phyloP scores from a whole-genome alignment of 2,888 invertebrate genomes.

The Tenthredo mesomela region DNA sequence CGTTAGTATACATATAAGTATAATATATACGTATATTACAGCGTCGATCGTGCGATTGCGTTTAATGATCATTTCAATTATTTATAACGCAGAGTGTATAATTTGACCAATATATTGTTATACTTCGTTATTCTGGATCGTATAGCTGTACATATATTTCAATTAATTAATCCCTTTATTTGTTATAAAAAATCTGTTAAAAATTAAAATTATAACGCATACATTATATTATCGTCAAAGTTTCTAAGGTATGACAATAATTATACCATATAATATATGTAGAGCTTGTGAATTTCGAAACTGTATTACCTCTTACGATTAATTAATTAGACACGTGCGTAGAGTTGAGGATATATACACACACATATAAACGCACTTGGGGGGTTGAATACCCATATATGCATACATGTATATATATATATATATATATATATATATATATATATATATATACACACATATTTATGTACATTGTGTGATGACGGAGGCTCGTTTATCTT shows the following conservation, averaged over 20 bases:
- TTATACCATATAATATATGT: not conserved
- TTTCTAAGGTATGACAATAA: not conserved
- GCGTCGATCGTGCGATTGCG: not conserved
- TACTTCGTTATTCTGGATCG: not conserved
- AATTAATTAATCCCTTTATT: not conserved
- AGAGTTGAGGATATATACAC: not conserved
- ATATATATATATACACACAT: not conserved
- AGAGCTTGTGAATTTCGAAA: not conserved
- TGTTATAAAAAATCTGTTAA: not conserved
- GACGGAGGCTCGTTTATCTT: conserved; percentile 39
- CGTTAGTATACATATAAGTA: not conserved
- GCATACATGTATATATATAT: not conserved
- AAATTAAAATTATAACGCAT: not conserved
- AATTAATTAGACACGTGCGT: conserved; percentile 31
- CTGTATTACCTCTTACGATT: conserved; percentile 5
- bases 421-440: no score
- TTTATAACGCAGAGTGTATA: conserved; percentile 14
- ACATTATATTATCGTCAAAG: not conserved
- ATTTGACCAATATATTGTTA: not conserved
- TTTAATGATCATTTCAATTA: conserved; percentile 29
- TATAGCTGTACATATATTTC: not conserved
- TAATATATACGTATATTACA: not conserved
- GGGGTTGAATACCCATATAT: not conserved
- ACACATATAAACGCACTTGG: not conserved
- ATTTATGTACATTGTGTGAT: conserved; percentile 7